These are phyloP conservation scores for Coilia nasus DNA, from an alignment of 2,797 vertebrate species.

Conservation along the genomic window DNA sequence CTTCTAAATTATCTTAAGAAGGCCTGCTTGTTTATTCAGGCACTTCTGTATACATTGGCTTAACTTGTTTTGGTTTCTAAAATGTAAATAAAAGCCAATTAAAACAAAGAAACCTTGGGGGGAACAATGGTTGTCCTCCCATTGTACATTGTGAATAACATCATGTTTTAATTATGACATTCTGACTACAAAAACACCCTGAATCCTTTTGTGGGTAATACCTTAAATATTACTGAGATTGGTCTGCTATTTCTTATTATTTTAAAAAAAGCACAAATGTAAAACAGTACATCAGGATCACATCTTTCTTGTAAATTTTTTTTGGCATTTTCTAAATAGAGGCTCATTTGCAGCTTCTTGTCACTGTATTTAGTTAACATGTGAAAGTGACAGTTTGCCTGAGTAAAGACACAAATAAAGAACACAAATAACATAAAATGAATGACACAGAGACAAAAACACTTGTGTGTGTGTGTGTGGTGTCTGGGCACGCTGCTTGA, in stretches of 20 bases:
- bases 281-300: background rate
- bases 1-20: background rate
- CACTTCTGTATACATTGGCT: background rate
- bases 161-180: background rate
- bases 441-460: slow-evolving; percentile 50
- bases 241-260: background rate
- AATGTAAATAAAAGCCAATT: background rate
- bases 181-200: background rate
- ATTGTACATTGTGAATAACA: background rate
- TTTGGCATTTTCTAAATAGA: background rate
- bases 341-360: background rate
- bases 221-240: background rate
- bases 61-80: background rate
- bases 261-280: background rate
- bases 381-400: slow-evolving; percentile 6
- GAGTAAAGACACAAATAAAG: slow-evolving; percentile 27
- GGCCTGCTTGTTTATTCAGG: background rate
- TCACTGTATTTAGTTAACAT: slow-evolving; percentile 1
- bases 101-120: background rate
- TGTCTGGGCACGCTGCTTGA: background rate
- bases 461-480: slow-evolving; percentile 26
- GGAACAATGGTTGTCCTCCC: background rate
- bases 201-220: background rate
- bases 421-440: slow-evolving; percentile 43
- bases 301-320: background rate